Percentiles rank a stretch among this genome's conserved stretches.
Conservation (phyloP, 2,888 invertebrate species). For the Hydrotaea diabolus region DNA sequence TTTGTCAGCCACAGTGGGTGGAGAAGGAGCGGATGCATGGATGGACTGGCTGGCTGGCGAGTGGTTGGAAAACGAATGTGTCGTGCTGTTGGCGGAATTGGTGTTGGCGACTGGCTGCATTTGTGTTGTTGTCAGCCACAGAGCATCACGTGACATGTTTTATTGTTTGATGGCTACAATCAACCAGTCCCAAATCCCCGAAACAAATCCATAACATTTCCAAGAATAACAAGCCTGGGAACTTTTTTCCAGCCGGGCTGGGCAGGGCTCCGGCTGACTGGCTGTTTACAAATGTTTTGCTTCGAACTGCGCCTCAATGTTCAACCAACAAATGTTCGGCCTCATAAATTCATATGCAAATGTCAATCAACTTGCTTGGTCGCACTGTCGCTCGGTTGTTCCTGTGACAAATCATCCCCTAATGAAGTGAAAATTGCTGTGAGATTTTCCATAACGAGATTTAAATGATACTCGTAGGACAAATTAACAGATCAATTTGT, state of each 20-base stretch:
- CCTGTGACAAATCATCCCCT: slow-evolving; percentile 11
- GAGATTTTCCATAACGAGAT: slow-evolving; percentile 46
- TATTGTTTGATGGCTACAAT: slow-evolving; percentile 37
- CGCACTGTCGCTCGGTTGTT: not conserved
- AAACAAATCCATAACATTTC: not conserved
- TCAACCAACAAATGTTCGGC: slow-evolving; percentile 25
- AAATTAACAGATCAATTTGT: slow-evolving; percentile 51
- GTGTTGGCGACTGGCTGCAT: slow-evolving; percentile 20
- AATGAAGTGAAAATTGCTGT: slow-evolving; percentile 25
- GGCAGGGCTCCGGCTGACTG: not conserved
- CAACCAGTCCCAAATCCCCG: slow-evolving; percentile 3
- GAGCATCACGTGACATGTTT: slow-evolving; percentile 68
- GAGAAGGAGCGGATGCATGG: too few species aligned
- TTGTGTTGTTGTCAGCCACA: slow-evolving; percentile 69
- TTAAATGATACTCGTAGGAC: slow-evolving; percentile 50
- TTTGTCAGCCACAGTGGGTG: slow-evolving; percentile 32
- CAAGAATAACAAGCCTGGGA: slow-evolving; percentile 27
- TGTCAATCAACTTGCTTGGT: slow-evolving; percentile 1
- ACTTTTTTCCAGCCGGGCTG: not conserved
- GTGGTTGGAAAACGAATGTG: not conserved
- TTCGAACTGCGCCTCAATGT: slow-evolving; percentile 6
- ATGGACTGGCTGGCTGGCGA: not conserved
- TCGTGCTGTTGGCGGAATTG: not conserved
- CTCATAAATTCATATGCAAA: slow-evolving; percentile 39
- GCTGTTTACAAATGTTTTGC: slow-evolving; percentile 46